phyloP scores from a whole-genome alignment of 2,888 invertebrate species.

The Trissolcus japonicus region DNA sequence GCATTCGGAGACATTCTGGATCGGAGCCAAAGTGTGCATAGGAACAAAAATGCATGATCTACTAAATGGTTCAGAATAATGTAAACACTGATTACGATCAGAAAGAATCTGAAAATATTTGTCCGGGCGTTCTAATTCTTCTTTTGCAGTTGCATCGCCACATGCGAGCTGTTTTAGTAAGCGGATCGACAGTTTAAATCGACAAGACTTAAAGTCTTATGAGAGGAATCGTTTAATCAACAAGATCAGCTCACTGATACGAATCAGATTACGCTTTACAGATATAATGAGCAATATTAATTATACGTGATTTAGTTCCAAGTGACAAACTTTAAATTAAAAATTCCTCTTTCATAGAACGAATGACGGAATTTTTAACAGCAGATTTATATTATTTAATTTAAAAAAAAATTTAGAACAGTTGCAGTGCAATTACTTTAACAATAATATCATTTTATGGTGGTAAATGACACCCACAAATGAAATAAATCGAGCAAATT shows the following conservation, averaged over 20 bases:
- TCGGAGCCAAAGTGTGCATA: constrained; percentile 36
- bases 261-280: no score
- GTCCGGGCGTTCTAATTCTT: constrained; percentile 34
- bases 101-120: constrained; percentile 41
- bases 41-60: constrained; percentile 55
- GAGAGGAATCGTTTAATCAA: constrained; percentile 24
- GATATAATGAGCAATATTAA: no score
- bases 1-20: constrained; percentile 44
- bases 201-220: constrained; percentile 28
- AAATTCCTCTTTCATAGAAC: no score
- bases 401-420: no score
- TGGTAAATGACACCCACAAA: no score
- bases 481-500: no score
- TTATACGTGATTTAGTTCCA: no score
- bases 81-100: constrained; percentile 53
- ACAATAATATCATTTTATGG: no score
- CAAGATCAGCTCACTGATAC: constrained; percentile 17
- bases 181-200: constrained; percentile 16
- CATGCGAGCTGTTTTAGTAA: not conserved
- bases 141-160: not conserved
- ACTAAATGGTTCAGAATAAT: constrained; percentile 51
- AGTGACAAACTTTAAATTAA: no score
- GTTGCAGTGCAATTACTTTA: no score
- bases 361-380: no score
- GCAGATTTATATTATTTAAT: no score